These are phyloP conservation scores for Ectropis grisescens DNA, from an alignment of 1,140 invertebrate genomes.

Conservation along the genomic window DNA sequence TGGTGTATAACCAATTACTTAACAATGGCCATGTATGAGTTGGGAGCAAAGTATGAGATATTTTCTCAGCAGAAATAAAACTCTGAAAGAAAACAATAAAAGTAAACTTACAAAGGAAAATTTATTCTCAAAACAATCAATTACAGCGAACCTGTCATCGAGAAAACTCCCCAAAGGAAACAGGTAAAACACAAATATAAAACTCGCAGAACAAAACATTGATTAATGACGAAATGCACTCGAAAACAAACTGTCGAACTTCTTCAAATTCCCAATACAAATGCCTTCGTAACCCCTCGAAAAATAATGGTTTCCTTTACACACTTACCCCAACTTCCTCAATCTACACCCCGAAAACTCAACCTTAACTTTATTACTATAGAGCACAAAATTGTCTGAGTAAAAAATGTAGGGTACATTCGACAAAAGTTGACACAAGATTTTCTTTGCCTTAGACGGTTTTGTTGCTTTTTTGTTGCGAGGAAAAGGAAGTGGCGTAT, in stretches of 20 bases:
- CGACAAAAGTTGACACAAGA: conserved; percentile 32
- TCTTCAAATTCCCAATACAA: conserved; percentile 68
- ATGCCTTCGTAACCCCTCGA: conserved; percentile 56
- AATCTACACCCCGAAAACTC: too few species aligned
- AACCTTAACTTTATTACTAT: too few species aligned
- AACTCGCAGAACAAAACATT: conserved; percentile 61
- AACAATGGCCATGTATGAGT: too few species aligned
- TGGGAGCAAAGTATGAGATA: too few species aligned
- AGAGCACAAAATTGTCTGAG: too few species aligned
- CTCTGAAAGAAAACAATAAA: conserved; percentile 1
- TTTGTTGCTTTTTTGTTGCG: conserved; percentile 50
- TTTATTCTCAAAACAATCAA: conserved; percentile 48
- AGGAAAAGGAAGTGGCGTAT: conserved; percentile 49
- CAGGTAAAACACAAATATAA: conserved; percentile 59
- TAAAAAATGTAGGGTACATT: conserved; percentile 23
- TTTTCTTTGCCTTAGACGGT: conserved; percentile 34
- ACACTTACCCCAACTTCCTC: too few species aligned
- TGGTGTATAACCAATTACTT: too few species aligned
- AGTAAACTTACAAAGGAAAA: conserved; percentile 6
- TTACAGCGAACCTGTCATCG: conserved; percentile 55
- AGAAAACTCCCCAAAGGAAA: conserved; percentile 31
- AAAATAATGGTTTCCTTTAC: conserved; percentile 67
- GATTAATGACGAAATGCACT: conserved; percentile 69
- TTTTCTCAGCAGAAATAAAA: too few species aligned
- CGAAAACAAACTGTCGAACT: conserved; percentile 68